These are phyloP conservation scores for Propithecus deckenii DNA, from an alignment of 2,797 vertebrate species.

Conservation along the genomic window DNA sequence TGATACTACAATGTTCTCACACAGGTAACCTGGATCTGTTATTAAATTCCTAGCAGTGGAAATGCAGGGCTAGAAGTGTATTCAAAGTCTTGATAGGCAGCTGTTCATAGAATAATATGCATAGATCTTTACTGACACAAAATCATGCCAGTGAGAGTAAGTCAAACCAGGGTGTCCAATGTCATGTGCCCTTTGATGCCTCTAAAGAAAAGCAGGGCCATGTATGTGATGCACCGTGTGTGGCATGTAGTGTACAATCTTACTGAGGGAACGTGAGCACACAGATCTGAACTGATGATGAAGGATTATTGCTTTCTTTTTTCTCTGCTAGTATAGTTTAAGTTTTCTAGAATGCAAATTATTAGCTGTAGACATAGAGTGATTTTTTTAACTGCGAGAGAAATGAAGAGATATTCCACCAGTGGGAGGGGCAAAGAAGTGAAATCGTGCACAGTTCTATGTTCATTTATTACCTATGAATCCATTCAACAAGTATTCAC, in stretches of 20 bases:
- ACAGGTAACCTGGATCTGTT: background rate
- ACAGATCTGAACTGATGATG: background rate
- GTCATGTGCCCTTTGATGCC: background rate
- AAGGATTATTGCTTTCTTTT: background rate
- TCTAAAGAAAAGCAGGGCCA: background rate
- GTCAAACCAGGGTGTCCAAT: background rate
- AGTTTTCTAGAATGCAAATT: background rate
- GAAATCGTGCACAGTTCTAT: accelerated
- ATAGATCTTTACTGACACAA: background rate
- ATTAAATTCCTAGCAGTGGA: background rate
- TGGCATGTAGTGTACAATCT: background rate
- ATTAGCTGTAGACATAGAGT: background rate
- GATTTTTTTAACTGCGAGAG: background rate
- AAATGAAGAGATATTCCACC: background rate
- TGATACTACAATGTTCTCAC: background rate
- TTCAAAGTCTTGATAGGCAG: too few relatives aligned
- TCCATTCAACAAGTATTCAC: accelerated
- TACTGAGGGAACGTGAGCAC: background rate
- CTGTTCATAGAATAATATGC: background rate
- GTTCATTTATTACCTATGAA: accelerated
- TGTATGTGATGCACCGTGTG: background rate
- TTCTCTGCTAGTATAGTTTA: background rate
- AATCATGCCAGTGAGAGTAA: background rate
- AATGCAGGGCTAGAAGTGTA: background rate
- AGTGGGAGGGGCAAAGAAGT: too few relatives aligned